Evolutionary conservation across 2,113 vertebrate species (phyloP), one percentile per base, ranked within the genome.

Genomic region (Calyptomena viridis): DNA sequence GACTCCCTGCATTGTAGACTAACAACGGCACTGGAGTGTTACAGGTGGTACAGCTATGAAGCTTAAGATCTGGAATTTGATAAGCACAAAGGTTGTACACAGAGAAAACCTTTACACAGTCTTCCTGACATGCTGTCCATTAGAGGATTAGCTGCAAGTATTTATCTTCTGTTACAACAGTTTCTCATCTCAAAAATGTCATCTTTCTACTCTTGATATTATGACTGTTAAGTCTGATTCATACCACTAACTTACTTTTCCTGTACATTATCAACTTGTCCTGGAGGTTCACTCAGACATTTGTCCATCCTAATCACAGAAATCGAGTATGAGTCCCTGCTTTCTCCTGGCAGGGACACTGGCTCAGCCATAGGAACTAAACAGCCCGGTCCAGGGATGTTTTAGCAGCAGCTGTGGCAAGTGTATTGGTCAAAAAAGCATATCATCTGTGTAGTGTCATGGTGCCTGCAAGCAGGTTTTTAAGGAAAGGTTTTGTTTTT

Each of bases 171-270:
- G 24, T 17, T 93, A 52, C 56, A 88, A 33, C 24, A 35, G 21
- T 68, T 88, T 82, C 30, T 84, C 40, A 60, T 91, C 75, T 64
- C 58, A 75, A 94, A 75, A 78, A 60, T 93, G 58, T 71, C 78
- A 40, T 72, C 47, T 83, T 87, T 72, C 44, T 75, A 21, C 44
- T 75, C 67, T 84, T 58, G 56, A 81, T 90, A 93, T 84, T 28
- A 39, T 53, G 58, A 50, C 60, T 14, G 10, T 66, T 86, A 91
- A 40, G 27, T 60, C 42, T 73, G 83, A 96, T 87, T 92, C 82
- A 89, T 63, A 27, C 14, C 39, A 68, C 46, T 67, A 67, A 64
- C 42, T 69, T 71, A 16, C 4, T 78, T 91, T 94, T 89, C 21
- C 71, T 93, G 52, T 88, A 84, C 16, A n/a, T 89, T 93, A 90